These are phyloP conservation scores for Anas flavirostris DNA, from an alignment of 2,797 vertebrate genomes.

Conservation along the genomic window DNA sequence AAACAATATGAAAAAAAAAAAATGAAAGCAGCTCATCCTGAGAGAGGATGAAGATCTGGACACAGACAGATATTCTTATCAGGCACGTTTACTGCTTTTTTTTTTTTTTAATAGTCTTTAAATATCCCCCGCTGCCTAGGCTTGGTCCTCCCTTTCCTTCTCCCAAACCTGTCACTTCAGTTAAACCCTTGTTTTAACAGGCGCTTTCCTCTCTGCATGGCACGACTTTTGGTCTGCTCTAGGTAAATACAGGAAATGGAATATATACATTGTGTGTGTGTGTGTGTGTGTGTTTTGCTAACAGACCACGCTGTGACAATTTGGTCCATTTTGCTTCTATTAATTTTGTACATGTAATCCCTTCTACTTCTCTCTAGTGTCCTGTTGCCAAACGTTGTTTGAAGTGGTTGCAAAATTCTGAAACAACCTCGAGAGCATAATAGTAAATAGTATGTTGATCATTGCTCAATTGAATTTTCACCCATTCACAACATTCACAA, in stretches of 20 bases:
- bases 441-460: not conserved
- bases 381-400: not conserved
- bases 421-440: not conserved
- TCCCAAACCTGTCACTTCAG: not conserved
- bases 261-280: not conserved
- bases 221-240: not conserved
- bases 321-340: not conserved
- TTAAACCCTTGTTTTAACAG: constrained; percentile 30
- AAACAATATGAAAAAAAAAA: not conserved
- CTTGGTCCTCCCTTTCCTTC: constrained; percentile 35
- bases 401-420: not conserved
- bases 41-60: not conserved
- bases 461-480: not conserved
- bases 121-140: not conserved
- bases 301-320: not conserved
- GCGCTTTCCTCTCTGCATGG: not conserved
- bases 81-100: not conserved
- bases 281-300: not conserved
- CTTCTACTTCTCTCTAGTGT: not conserved
- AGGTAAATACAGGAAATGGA: constrained; percentile 25
- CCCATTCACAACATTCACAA: not conserved
- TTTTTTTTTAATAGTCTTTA: not conserved
- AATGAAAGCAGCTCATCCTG: not conserved
- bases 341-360: not conserved
- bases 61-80: not conserved